Evolutionary conservation across 1,140 invertebrate species (phyloP).

Genomic region (Aphaenogaster floridana): DNA sequence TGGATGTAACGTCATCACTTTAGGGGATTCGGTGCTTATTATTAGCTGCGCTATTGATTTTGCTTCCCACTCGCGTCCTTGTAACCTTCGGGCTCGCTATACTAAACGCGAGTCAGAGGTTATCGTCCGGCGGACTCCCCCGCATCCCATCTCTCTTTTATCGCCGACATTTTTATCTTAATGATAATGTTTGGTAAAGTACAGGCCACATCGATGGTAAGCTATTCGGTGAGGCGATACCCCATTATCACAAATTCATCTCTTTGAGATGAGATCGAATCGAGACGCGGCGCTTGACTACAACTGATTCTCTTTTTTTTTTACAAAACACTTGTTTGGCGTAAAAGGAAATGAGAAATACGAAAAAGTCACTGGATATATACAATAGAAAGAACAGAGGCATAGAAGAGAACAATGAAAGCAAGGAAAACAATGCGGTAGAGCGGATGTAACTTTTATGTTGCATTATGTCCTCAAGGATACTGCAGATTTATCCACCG

Average conservation of each 20-base stretch:
- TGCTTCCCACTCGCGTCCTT: background rate
- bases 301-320: conserved; percentile 20
- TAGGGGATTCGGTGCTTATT: conserved; percentile 75
- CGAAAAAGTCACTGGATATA: conserved; percentile 10
- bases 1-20: conserved; percentile 78
- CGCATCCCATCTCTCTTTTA: conserved; percentile 15
- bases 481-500: conserved; percentile 29
- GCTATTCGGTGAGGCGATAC: background rate
- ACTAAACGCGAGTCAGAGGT: conserved; percentile 51
- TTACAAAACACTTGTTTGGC: conserved; percentile 13
- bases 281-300: background rate
- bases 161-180: conserved; percentile 52
- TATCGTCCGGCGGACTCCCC: conserved; percentile 33
- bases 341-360: background rate
- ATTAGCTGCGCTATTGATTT: conserved; percentile 77
- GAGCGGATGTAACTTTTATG: conserved; percentile 21
- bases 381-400: background rate
- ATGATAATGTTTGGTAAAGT: conserved; percentile 46
- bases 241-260: conserved; percentile 23
- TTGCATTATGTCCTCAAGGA: conserved; percentile 26
- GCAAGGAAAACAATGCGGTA: conserved; percentile 25
- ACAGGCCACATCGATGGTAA: conserved; percentile 26
- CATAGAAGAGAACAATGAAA: conserved; percentile 10
- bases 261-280: background rate
- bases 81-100: conserved; percentile 21